phyloP scores from a whole-genome alignment of 2,113 vertebrate genomes.

The Cinclus mexicanus region DNA sequence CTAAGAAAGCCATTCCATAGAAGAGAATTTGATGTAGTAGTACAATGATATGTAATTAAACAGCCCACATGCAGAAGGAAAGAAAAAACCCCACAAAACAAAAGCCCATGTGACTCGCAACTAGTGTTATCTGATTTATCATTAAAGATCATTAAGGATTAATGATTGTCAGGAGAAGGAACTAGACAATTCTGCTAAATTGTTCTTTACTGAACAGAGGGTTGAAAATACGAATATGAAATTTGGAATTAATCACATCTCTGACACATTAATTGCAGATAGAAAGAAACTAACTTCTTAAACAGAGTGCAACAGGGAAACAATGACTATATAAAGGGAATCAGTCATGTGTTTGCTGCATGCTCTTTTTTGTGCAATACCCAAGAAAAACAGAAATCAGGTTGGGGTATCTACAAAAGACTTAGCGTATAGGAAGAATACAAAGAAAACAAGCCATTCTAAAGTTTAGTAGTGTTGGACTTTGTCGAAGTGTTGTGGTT shows the following conservation, averaged over 20 bases:
- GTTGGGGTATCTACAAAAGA: not conserved
- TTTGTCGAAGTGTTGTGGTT: not conserved
- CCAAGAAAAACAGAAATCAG: not conserved
- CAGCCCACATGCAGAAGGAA: not conserved
- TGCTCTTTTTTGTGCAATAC: not conserved
- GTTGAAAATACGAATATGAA: slow-evolving; percentile 45
- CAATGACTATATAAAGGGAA: not conserved
- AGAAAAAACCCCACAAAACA: not conserved
- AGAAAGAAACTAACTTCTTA: slow-evolving; percentile 28
- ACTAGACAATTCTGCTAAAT: slow-evolving; percentile 32
- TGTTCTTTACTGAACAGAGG: not conserved
- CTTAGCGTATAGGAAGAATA: not conserved
- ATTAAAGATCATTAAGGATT: slow-evolving; percentile 11
- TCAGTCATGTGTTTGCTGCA: slow-evolving; percentile 5
- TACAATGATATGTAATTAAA: slow-evolving; percentile 25
- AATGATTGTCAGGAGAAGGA: slow-evolving; percentile 46
- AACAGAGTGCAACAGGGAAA: not conserved
- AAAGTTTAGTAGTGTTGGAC: not conserved
- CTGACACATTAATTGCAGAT: slow-evolving; percentile 43
- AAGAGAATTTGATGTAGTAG: not conserved
- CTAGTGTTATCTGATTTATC: slow-evolving; percentile 31
- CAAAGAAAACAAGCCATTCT: not conserved
- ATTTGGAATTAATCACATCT: not conserved
- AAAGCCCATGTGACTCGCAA: not conserved
- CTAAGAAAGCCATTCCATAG: not conserved